Percentiles rank a stretch among this genome's conserved stretches.
phyloP scores from a whole-genome alignment of 2,113 vertebrate species.

The Oenanthe oenanthe region DNA sequence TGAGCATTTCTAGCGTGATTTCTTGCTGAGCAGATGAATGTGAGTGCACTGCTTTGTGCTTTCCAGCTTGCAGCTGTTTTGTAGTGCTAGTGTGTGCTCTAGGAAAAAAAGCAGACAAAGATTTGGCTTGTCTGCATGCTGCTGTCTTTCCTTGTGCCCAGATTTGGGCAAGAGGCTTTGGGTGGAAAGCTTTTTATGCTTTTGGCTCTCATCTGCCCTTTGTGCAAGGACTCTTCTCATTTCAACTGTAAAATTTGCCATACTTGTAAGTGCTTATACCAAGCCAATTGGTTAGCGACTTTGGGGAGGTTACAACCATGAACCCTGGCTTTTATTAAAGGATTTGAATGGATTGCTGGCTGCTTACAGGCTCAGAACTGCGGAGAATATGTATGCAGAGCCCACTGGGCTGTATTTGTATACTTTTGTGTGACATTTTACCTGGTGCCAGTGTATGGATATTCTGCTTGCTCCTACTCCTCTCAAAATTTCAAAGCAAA shows the following conservation, averaged over 20 bases:
- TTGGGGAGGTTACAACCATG: background rate
- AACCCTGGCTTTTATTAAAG: background rate
- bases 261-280: background rate
- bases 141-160: background rate
- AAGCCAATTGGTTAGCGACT: background rate
- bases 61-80: background rate
- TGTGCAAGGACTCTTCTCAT: background rate
- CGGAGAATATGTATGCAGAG: background rate
- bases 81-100: background rate
- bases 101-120: background rate
- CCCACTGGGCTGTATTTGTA: background rate
- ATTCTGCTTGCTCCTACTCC: background rate
- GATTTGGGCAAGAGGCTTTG: background rate
- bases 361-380: background rate
- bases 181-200: background rate
- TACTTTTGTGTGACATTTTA: background rate
- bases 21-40: background rate
- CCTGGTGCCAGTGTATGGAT: background rate
- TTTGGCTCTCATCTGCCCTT: background rate
- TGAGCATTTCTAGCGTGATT: background rate
- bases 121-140: background rate
- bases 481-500: background rate
- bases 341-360: background rate
- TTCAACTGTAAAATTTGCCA: slow-evolving; percentile 32
- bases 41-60: rapidly evolving